These are phyloP conservation scores for Hypocryptadius cinnamomeus DNA, from an alignment of 2,113 vertebrate genomes.

Conservation along the genomic window DNA sequence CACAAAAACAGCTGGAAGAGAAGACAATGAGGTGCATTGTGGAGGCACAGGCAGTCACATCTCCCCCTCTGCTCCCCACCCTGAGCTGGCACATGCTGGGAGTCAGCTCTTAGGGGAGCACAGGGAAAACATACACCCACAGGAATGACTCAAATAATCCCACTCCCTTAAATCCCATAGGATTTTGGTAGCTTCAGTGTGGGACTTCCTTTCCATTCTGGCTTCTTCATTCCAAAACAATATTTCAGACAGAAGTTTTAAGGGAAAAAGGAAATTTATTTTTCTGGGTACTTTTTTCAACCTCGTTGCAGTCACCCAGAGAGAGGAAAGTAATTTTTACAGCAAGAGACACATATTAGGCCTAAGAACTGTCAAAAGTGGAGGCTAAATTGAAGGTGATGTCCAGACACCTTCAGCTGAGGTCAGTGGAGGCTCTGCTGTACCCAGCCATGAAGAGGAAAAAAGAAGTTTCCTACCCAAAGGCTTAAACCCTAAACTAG, in stretches of 20 bases:
- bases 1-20: constrained; percentile 26
- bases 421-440: neutral
- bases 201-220: neutral
- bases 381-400: neutral
- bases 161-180: neutral
- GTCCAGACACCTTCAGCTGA: neutral
- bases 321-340: neutral
- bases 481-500: neutral
- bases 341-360: neutral
- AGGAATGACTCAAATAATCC: neutral
- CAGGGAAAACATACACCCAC: neutral
- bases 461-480: neutral
- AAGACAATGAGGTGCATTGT: constrained; percentile 27
- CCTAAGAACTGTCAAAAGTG: neutral
- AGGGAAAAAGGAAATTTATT: neutral
- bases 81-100: constrained; percentile 5
- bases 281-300: neutral
- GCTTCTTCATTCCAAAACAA: neutral
- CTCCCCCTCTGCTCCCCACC: neutral
- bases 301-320: neutral
- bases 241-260: neutral
- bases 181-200: neutral
- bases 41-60: constrained; percentile 17
- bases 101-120: neutral
- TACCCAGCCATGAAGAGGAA: neutral